Conservation (phyloP, 2,113 vertebrate species). For the Otolemur garnettii region DNA sequence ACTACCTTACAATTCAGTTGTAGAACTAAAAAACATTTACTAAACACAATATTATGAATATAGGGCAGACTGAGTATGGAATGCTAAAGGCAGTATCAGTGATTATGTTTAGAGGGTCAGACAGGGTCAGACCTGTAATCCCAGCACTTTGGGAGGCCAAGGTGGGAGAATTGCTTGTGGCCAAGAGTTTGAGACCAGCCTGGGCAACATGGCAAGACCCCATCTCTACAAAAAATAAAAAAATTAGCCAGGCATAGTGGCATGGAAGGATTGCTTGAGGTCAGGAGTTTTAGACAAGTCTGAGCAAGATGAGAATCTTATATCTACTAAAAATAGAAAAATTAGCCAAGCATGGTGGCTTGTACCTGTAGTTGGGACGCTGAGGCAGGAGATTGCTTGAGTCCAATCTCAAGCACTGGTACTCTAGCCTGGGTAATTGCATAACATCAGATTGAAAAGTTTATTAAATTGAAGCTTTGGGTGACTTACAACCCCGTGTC, state of each 20-base stretch:
- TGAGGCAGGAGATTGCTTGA: too few species aligned
- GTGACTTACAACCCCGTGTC: background rate
- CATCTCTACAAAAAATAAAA: background rate
- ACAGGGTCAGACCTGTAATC: background rate
- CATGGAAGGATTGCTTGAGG: background rate
- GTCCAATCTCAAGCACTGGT: too few species aligned
- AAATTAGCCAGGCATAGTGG: background rate
- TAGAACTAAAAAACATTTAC: slow-evolving; percentile 20
- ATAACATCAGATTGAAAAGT: background rate
- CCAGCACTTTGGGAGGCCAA: background rate
- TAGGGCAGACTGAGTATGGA: background rate
- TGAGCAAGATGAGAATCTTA: too few species aligned
- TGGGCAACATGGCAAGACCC: background rate
- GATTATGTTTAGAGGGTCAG: background rate
- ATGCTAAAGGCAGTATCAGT: background rate
- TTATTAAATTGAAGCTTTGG: background rate
- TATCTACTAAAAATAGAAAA: too few species aligned
- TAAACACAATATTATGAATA: slow-evolving; percentile 2
- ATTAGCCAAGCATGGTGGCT: too few species aligned
- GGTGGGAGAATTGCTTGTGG: background rate
- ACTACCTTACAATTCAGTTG: slow-evolving; percentile 33
- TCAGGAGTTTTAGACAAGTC: background rate
- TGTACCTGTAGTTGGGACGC: too few species aligned
- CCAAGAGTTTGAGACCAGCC: background rate
- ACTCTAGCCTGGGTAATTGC: background rate